phyloP scores from a whole-genome alignment of 2,113 vertebrate species.

The Muntiacus reevesi region DNA sequence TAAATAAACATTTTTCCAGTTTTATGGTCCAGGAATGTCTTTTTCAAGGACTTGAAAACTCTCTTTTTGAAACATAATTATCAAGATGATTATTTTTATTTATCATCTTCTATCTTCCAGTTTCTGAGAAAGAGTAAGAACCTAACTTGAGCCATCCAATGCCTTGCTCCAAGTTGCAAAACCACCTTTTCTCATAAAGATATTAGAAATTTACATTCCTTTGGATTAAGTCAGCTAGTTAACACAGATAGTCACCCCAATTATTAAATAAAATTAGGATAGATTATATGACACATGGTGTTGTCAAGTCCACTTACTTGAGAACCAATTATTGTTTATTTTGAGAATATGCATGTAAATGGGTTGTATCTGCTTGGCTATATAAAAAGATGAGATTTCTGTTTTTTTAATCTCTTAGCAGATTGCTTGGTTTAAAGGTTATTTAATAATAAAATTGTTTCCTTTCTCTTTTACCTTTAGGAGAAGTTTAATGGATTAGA shows the following conservation, averaged over 20 bases:
- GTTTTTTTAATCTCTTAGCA: neutral
- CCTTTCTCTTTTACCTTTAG: neutral
- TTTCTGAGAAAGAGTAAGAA: neutral
- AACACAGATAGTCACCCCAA: slow-evolving; percentile 2
- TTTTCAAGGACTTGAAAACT: neutral
- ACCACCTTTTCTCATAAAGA: neutral
- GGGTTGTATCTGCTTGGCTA: neutral
- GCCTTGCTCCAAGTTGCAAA: neutral
- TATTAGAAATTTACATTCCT: neutral
- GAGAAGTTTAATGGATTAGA: neutral
- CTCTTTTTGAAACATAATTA: neutral
- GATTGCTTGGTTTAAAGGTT: neutral
- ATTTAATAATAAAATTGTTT: neutral
- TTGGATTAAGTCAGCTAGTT: neutral
- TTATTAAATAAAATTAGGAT: neutral
- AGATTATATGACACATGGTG: neutral
- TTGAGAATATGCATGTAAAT: neutral
- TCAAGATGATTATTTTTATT: neutral
- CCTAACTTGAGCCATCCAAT: neutral
- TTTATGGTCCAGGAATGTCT: neutral
- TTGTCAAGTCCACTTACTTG: neutral
- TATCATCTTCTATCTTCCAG: neutral
- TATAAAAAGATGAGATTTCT: neutral
- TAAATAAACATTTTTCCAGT: neutral
- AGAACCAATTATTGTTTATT: neutral